Base-by-base conservation (phyloP, 2,797 vertebrate genomes). In the Oophaga sylvatica region DNA sequence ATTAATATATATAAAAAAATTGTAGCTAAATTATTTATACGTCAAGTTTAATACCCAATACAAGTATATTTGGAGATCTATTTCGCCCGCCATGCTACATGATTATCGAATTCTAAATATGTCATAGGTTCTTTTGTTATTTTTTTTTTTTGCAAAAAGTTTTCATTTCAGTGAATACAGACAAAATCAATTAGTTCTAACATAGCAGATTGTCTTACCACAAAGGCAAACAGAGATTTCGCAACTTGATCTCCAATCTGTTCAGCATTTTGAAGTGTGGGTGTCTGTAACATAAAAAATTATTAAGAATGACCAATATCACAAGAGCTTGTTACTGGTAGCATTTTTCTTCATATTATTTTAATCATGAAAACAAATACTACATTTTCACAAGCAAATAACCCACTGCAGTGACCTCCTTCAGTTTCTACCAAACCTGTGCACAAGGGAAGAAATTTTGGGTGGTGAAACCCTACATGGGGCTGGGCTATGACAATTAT, bases 161-260 rank as follows among this genome's bases (percentile, higher is more conserved):
- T n/a, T 15, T 48, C 8, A 13, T 9, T 53, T 76, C 22, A 53
- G 1, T 15, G 19, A 2, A 2, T 41, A 45, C 17, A 9, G 31
- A 45, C 35, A 57, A 78, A 29, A 3, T 26, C 12, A n/a, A 0
- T 31, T 59, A 9, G 31, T 60, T 20, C 31, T 20, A 79, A 20
- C 2, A 31, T 59, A 29, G 22, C 6, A 22, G 1, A 73, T 81
- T 82, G 57, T 85, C 80, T 88, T 80, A 89, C 88, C 88, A 89
- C 41, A 77, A 57, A 89, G 26, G 31, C 56, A 68, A 89, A 89
- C 80, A 89, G 56, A 7, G 71, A 20, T 63, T 22, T n/a, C 8
- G 88, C 88, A 86, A 89, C 88, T 83, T 86, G 31, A 41, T 89
- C 88, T 75, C 31, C 88, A 83, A 83, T 62, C 29, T 68, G 17